Evolutionary conservation across 2,113 vertebrate genomes (phyloP).

Genomic region (Pholis gunnellus): DNA sequence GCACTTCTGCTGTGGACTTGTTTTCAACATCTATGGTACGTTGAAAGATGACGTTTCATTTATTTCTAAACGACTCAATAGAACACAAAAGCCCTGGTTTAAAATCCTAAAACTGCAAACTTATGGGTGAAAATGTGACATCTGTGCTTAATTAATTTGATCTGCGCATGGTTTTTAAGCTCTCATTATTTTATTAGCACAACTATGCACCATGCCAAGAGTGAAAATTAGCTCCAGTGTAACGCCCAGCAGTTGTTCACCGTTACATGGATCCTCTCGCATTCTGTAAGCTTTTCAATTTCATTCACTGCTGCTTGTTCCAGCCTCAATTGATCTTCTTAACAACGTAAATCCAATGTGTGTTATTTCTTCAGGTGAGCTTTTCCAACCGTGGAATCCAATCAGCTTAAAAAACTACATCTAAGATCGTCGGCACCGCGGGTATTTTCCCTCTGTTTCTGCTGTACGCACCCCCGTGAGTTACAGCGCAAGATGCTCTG

Average conservation of each 20-base stretch:
- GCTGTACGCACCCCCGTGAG: neutral
- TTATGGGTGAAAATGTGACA: neutral
- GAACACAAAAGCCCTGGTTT: neutral
- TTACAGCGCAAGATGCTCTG: slow-evolving; percentile 22
- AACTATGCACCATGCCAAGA: neutral
- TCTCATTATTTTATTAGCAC: neutral
- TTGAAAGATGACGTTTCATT: slow-evolving; percentile 6
- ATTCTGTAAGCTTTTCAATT: slow-evolving; percentile 14
- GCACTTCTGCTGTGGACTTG: slow-evolving; percentile 5
- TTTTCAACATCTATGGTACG: neutral
- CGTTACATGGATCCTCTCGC: slow-evolving; percentile 20
- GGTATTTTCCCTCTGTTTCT: slow-evolving; percentile 20
- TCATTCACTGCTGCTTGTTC: slow-evolving; percentile 25
- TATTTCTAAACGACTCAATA: slow-evolving; percentile 3
- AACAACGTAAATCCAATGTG: slow-evolving; percentile 25
- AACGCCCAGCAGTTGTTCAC: slow-evolving; percentile 3
- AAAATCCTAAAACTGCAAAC: neutral
- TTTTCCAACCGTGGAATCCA: slow-evolving; percentile 19
- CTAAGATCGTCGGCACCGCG: slow-evolving; percentile 12
- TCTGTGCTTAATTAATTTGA: neutral
- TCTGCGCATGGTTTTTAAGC: neutral
- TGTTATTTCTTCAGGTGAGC: slow-evolving; percentile 32
- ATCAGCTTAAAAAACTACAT: slow-evolving; percentile 33
- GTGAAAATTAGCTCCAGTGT: slow-evolving; percentile 13
- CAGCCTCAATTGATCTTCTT: slow-evolving; percentile 30